A percentile compares a stretch with the other conserved stretches of the same genome.
Conservation (phyloP, 2,113 vertebrate genomes). For the Laterallus jamaicensis region DNA sequence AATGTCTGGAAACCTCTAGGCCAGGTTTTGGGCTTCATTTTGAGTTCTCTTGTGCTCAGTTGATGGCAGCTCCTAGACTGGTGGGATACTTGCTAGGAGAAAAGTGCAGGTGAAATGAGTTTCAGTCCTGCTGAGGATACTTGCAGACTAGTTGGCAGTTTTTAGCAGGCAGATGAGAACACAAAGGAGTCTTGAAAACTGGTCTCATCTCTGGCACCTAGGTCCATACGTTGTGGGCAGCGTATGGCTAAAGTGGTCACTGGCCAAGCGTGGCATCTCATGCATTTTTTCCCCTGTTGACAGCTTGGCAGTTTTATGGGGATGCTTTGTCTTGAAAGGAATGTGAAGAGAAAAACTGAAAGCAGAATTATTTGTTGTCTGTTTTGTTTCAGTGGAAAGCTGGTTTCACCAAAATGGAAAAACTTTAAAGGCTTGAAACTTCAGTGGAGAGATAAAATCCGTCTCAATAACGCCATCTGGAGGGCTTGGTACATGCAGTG, state of each 20-base stretch:
- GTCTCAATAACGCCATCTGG: slow-evolving; percentile 99
- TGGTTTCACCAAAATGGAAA: slow-evolving; percentile 99
- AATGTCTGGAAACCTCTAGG: background rate
- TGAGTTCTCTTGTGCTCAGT: background rate
- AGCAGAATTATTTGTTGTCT: background rate
- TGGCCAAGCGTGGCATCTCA: rapidly evolving
- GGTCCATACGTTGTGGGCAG: rapidly evolving
- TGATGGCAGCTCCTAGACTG: background rate
- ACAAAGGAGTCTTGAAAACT: background rate
- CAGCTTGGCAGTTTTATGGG: background rate
- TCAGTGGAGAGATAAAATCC: slow-evolving; percentile 98
- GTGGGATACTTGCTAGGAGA: background rate
- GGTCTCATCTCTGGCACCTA: background rate
- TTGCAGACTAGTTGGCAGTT: background rate
- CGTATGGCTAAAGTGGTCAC: background rate
- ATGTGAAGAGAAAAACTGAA: background rate
- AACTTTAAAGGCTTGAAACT: slow-evolving; percentile 98
- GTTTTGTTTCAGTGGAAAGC: slow-evolving; percentile 85
- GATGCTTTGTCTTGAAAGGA: background rate
- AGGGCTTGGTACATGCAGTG: slow-evolving; percentile 99
- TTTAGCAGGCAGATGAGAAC: background rate
- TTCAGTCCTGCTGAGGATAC: background rate
- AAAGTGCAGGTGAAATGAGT: background rate
- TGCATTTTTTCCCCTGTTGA: background rate
- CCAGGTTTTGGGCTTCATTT: background rate